A percentile compares a stretch with the other conserved stretches of the same genome.
Evolutionary conservation across 2,797 vertebrate species (phyloP).

Genomic region (Spinus pinus): DNA sequence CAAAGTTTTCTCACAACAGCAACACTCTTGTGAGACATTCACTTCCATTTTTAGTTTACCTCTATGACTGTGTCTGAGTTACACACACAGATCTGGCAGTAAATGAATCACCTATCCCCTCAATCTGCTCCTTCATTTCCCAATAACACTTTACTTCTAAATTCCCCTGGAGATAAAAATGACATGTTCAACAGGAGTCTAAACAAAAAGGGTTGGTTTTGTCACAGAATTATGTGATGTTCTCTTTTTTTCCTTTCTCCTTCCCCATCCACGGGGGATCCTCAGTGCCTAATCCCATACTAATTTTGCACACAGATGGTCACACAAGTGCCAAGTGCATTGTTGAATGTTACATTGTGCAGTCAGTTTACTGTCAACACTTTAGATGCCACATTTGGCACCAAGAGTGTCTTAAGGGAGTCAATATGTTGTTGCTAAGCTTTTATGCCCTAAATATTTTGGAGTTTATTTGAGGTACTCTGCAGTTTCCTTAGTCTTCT

Average conservation of each 20-base stretch:
- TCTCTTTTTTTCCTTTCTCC: background rate
- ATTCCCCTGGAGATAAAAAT: background rate
- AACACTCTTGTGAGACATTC: background rate
- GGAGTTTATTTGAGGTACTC: background rate
- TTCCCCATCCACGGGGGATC: background rate
- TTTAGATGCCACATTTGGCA: background rate
- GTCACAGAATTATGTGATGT: background rate
- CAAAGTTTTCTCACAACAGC: background rate
- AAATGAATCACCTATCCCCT: background rate
- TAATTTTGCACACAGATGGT: background rate
- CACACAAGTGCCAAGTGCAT: background rate
- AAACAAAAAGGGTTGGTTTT: background rate
- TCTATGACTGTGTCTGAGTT: background rate
- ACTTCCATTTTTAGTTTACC: background rate
- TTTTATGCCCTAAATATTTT: background rate
- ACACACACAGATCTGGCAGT: background rate
- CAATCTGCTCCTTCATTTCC: background rate
- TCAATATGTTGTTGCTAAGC: background rate
- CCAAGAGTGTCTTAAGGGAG: background rate
- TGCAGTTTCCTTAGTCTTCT: background rate
- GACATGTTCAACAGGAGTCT: background rate
- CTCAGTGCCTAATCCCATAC: background rate
- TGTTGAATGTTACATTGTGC: background rate
- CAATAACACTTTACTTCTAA: background rate
- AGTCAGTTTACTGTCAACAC: slow-evolving; percentile 36